These are phyloP conservation scores for Lanistes nyassanus DNA, from an alignment of 1,140 invertebrate species.

Conservation along the genomic window DNA sequence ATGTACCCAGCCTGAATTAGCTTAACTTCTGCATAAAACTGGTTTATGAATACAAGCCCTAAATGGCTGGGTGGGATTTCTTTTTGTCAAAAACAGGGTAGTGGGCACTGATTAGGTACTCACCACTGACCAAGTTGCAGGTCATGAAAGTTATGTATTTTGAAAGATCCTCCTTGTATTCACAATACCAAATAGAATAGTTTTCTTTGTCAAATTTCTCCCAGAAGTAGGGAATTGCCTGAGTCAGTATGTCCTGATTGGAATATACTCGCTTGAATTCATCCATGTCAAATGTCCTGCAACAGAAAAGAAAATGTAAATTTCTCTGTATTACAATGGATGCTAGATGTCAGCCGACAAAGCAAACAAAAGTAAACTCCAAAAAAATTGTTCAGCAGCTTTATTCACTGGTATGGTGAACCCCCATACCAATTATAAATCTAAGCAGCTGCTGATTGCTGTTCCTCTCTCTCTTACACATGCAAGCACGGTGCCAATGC, in stretches of 20 bases:
- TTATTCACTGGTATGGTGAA: too few relatives aligned
- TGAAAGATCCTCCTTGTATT: constrained; percentile 91
- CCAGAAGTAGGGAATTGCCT: constrained; percentile 98
- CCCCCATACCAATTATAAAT: too few relatives aligned
- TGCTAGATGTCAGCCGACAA: not conserved
- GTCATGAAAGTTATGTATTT: constrained; percentile 91
- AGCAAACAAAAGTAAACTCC: not conserved
- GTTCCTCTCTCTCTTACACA: constrained; percentile 19
- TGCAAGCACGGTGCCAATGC: not conserved
- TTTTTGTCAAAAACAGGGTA: too few relatives aligned
- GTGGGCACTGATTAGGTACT: constrained; percentile 37
- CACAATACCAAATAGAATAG: constrained; percentile 97
- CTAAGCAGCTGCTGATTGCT: not conserved
- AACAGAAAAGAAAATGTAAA: constrained; percentile 35
- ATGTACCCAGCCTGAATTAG: too few relatives aligned
- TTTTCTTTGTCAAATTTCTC: constrained; percentile 96
- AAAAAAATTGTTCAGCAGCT: too few relatives aligned
- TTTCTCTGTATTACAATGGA: not conserved
- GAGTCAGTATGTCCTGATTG: constrained; percentile 88
- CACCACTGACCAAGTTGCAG: constrained; percentile 91
- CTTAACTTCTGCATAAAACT: too few relatives aligned
- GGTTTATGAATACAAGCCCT: too few relatives aligned
- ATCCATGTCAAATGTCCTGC: constrained; percentile 92
- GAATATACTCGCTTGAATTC: constrained; percentile 98
- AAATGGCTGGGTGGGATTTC: too few relatives aligned